Percentiles rank a stretch among this genome's conserved stretches.
Conservation (phyloP, 2,888 invertebrate species). For the Drosophila eohydei region DNA sequence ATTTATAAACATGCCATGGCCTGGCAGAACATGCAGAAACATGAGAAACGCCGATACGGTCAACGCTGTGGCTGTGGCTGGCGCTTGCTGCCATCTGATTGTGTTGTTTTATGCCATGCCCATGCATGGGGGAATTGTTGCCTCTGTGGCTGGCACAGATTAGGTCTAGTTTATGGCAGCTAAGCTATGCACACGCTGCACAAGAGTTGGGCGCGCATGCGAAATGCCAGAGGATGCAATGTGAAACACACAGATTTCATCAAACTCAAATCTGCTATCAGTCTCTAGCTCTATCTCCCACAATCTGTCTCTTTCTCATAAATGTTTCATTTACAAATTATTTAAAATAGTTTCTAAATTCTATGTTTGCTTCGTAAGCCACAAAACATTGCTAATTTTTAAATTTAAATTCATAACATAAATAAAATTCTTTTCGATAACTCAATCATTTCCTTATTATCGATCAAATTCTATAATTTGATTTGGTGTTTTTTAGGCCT, state of each 20-base stretch:
- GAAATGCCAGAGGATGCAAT: background rate
- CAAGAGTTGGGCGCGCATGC: background rate
- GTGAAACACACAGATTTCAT: background rate
- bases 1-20: slow-evolving; percentile 57
- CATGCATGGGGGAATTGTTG: slow-evolving; percentile 33
- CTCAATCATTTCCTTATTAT: too few species aligned
- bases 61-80: slow-evolving; percentile 4
- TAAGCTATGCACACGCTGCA: slow-evolving; percentile 14
- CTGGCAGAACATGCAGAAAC: slow-evolving; percentile 16
- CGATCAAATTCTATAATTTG: too few species aligned
- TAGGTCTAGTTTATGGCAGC: slow-evolving; percentile 63
- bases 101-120: slow-evolving; percentile 53
- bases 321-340: too few species aligned
- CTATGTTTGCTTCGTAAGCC: too few species aligned
- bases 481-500: too few species aligned
- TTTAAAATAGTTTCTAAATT: too few species aligned
- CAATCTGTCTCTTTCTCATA: background rate
- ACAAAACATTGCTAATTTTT: too few species aligned
- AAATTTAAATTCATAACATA: too few species aligned
- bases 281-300: background rate
- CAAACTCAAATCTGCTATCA: background rate
- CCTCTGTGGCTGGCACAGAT: slow-evolving; percentile 48
- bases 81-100: slow-evolving; percentile 58
- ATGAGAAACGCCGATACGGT: slow-evolving; percentile 41
- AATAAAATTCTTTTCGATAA: too few species aligned